phyloP scores from a whole-genome alignment of 2,113 vertebrate genomes.

The Dipodomys merriami region DNA sequence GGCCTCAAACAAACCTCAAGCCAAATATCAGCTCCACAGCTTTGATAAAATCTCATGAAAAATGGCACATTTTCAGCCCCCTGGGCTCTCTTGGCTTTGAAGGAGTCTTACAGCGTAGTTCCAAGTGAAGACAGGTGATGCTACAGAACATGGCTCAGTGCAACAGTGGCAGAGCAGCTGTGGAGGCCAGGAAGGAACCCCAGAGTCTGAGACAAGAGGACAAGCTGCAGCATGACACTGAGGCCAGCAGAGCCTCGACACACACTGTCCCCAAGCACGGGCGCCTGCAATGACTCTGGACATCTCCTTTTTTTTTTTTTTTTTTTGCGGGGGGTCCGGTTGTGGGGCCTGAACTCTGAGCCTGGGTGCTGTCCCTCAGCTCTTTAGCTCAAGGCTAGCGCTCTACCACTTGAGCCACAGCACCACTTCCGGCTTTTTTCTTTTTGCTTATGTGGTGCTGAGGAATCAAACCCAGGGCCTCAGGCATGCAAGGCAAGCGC shows the following conservation, averaged over 20 bases:
- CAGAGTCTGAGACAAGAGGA: no score
- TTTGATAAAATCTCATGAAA: conserved; percentile 45
- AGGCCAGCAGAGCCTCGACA: neutral
- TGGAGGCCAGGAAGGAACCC: neutral
- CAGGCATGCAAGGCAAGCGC: no score
- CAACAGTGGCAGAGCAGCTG: neutral
- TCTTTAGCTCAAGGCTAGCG: no score
- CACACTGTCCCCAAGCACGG: neutral
- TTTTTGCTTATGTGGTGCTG: no score
- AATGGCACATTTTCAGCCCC: conserved; percentile 50
- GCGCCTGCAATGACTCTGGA: neutral
- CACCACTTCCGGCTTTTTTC: no score
- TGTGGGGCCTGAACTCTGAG: no score
- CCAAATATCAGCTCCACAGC: neutral
- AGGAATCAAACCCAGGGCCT: no score
- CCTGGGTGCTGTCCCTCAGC: no score
- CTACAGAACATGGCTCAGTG: neutral
- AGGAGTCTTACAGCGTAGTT: neutral
- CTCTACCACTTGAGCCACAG: no score
- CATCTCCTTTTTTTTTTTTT: neutral
- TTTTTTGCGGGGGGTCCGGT: no score
- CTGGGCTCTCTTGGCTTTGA: conserved; percentile 5
- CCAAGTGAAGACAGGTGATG: neutral
- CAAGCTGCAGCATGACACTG: neutral
- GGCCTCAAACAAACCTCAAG: neutral